Evolutionary conservation across 2,888 invertebrate genomes (phyloP), one percentile per base, ranked within the genome.

Genomic region (Seira sanloemensis): DNA sequence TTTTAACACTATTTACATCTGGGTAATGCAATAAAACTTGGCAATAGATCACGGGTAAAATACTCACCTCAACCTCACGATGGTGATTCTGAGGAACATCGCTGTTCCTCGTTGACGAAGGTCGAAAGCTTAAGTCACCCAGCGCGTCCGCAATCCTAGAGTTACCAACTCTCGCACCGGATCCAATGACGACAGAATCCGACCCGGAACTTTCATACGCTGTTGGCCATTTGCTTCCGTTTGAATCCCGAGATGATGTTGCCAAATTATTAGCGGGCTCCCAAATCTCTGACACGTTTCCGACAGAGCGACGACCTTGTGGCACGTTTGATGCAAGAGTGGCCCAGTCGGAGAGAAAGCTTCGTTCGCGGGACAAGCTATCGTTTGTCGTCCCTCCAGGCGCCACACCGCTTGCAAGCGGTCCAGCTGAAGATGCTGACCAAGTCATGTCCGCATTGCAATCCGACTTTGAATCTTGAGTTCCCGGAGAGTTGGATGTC

Each of bases 21-120:
- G n/a, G n/a, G n/a, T n/a, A n/a, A n/a, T n/a, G n/a, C n/a, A n/a
- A n/a, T n/a, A n/a, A n/a, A n/a, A n/a, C n/a, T n/a, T n/a, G n/a
- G n/a, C n/a, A n/a, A n/a, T n/a, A n/a, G n/a, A n/a, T n/a, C n/a
- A 69, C 26, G n/a, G 37, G 7, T 46, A 65, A 50, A 12, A 54
- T 23, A 24, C 75, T 27, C 78, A 89, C 89, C 86, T 89, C 89
- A 19, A 89, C 88, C 84, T 89, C 89, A 18, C 89, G 83, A 62
- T 88, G 87, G 12, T 86, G 88, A 82, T 86, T 88, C 72, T 88
- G 88, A 37, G 86, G 85, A 71, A 89, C 86, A 69, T 89, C 87
- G 4, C 68, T 67, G 25, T 62, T 79, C 16, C 79, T 58, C 18
- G 78, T 18, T 50, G 67, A 16, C 24, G 82, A n/a, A 21, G 12